These are phyloP conservation scores for Aldrovandia affinis DNA, from an alignment of 2,797 vertebrate species.

Conservation along the genomic window DNA sequence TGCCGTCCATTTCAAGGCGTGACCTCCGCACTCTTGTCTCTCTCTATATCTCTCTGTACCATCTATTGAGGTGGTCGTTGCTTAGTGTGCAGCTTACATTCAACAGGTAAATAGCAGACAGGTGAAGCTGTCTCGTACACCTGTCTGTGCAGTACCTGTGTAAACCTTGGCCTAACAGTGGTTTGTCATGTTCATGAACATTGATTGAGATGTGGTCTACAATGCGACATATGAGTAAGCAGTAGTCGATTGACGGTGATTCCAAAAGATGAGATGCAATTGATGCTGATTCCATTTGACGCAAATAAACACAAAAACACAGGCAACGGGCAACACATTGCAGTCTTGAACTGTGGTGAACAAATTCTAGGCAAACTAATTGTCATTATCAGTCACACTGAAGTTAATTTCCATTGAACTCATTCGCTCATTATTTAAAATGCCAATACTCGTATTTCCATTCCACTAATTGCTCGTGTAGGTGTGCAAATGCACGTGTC, in stretches of 20 bases:
- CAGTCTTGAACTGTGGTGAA: background rate
- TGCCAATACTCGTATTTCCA: background rate
- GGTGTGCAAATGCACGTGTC: background rate
- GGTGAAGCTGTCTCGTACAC: background rate
- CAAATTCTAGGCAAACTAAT: background rate
- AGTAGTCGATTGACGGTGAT: background rate
- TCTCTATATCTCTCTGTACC: background rate
- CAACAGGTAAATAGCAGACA: constrained; percentile 6
- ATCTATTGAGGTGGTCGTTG: background rate
- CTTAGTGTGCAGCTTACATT: background rate
- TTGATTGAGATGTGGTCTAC: background rate
- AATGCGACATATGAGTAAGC: background rate
- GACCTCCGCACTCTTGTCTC: constrained; percentile 7
- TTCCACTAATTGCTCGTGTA: background rate
- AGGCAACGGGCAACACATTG: background rate
- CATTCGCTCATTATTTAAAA: background rate
- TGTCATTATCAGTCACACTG: background rate
- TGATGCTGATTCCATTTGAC: background rate
- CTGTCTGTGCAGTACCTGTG: background rate
- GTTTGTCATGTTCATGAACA: background rate
- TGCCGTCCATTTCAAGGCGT: constrained; percentile 73
- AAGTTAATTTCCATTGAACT: background rate
- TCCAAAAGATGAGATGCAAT: background rate
- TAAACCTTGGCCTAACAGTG: background rate
- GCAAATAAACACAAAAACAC: background rate